Evolutionary conservation across 2,888 invertebrate genomes (phyloP).

Genomic region (Congeria kusceri): DNA sequence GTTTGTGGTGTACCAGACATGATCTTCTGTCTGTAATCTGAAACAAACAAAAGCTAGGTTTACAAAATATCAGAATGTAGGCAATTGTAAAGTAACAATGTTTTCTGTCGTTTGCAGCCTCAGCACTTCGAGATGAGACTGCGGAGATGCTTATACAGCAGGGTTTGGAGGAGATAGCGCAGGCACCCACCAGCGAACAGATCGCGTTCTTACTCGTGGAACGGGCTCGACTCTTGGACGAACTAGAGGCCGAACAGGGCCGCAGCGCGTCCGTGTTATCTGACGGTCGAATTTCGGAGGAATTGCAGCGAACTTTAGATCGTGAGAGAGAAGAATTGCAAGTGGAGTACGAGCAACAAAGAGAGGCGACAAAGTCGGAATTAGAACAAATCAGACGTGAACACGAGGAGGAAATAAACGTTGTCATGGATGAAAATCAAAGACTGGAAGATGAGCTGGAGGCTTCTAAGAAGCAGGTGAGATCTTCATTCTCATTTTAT

Average conservation of each 20-base stretch:
- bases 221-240: constrained; percentile 85
- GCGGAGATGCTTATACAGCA: constrained; percentile 85
- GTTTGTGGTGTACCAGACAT: too few species aligned
- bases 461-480: constrained; percentile 75
- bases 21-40: too few species aligned
- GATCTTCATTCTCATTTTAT: background rate
- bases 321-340: constrained; percentile 83
- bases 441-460: constrained; percentile 72
- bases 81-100: too few species aligned
- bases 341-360: constrained; percentile 85
- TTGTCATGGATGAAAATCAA: constrained; percentile 81
- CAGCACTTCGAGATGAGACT: constrained; percentile 77
- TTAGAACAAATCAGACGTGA: constrained; percentile 74
- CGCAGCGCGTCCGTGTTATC: constrained; percentile 52
- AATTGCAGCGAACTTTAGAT: constrained; percentile 81
- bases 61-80: too few species aligned
- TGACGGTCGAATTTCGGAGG: constrained; percentile 68
- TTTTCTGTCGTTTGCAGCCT: constrained; percentile 52
- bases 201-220: constrained; percentile 86
- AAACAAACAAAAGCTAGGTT: too few species aligned
- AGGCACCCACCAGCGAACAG: constrained; percentile 85
- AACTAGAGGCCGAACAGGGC: constrained; percentile 83
- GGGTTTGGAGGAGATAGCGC: constrained; percentile 85
- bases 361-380: constrained; percentile 69
- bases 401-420: constrained; percentile 81